Conservation (phyloP, 2,113 vertebrate species). For the Tetraodon nigroviridis region DNA sequence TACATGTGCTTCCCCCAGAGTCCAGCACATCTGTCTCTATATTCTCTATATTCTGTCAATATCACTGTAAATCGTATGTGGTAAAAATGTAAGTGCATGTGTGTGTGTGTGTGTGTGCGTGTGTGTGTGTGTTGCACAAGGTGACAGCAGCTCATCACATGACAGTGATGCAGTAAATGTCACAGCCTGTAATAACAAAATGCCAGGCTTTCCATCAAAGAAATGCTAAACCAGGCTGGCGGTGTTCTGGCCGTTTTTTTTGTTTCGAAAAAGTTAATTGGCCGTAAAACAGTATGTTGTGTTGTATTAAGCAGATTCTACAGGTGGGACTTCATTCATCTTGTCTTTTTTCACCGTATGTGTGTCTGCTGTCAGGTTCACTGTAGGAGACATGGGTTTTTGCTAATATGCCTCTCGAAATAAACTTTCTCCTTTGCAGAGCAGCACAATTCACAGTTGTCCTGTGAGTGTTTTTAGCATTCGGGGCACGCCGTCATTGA, state of each 20-base stretch:
- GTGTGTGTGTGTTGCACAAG: background rate
- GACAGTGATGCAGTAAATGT: constrained; percentile 19
- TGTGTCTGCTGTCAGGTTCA: no score
- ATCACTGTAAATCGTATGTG: background rate
- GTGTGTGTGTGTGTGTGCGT: background rate
- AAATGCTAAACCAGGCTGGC: constrained; percentile 39
- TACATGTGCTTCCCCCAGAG: constrained; percentile 31
- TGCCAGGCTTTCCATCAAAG: constrained; percentile 48
- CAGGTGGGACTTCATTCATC: constrained; percentile 35
- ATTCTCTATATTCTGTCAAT: background rate
- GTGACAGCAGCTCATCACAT: background rate
- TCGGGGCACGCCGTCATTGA: no score
- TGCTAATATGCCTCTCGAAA: no score
- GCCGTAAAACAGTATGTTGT: constrained; percentile 33
- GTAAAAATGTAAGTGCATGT: no score
- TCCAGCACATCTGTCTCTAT: constrained; percentile 41
- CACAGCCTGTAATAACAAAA: constrained; percentile 14
- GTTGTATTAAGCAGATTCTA: constrained; percentile 36
- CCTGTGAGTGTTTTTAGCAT: no score
- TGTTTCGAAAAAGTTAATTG: constrained; percentile 49
- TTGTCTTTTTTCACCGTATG: no score
- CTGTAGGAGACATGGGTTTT: no score
- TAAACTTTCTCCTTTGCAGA: no score
- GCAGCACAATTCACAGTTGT: no score
- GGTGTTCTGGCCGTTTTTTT: constrained; percentile 47